These are phyloP conservation scores for Trichechus manatus DNA, from an alignment of 2,113 vertebrate genomes.

Conservation along the genomic window DNA sequence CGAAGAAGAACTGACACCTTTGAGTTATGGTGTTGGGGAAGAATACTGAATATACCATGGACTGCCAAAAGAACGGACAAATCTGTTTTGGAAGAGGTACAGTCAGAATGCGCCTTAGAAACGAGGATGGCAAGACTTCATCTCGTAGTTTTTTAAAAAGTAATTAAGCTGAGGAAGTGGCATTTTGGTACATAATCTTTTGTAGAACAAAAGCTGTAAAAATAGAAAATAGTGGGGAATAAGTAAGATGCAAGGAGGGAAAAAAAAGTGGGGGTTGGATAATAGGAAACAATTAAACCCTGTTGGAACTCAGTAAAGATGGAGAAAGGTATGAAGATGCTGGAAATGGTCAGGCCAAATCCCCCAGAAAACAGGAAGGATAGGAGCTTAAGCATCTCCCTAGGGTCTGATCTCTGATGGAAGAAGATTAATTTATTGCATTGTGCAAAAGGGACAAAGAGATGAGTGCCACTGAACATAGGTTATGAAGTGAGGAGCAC, in stretches of 20 bases:
- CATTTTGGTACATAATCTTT: not conserved
- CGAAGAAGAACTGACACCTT: too few species aligned
- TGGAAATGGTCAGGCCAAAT: accelerated
- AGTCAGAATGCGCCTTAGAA: too few species aligned
- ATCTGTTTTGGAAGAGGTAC: too few species aligned
- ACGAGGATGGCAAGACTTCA: too few species aligned
- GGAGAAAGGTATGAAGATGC: accelerated
- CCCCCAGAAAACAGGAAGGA: not conserved
- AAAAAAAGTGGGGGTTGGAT: accelerated
- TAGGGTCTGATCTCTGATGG: not conserved
- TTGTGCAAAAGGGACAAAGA: not conserved
- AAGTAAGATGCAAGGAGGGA: not conserved
- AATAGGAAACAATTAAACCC: not conserved
- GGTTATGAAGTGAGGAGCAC: not conserved
- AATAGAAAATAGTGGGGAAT: not conserved
- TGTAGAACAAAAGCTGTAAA: not conserved
- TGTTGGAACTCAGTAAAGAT: not conserved
- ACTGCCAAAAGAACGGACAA: too few species aligned
- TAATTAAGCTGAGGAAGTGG: not conserved
- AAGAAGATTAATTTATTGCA: not conserved
- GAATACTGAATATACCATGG: too few species aligned
- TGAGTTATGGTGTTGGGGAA: too few species aligned
- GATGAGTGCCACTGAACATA: accelerated
- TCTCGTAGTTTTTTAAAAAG: not conserved
- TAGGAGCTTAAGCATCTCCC: not conserved